phyloP scores from a whole-genome alignment of 1,140 invertebrate species.

The Macrotrachela quadricornifera region DNA sequence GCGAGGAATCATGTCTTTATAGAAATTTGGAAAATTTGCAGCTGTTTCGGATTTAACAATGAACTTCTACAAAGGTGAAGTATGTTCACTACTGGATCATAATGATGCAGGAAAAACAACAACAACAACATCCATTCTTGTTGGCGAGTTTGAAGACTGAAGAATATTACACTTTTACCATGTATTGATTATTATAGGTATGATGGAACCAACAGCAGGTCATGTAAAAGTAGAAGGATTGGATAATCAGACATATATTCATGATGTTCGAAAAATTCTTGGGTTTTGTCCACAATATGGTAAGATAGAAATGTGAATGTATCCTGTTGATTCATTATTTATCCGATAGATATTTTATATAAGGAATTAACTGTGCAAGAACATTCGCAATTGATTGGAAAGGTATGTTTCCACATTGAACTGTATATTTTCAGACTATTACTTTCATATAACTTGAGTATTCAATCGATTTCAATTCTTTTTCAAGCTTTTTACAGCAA shows the following conservation, averaged over 20 bases:
- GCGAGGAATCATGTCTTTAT: too few relatives aligned
- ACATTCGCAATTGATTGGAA: conserved; percentile 37
- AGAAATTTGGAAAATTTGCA: too few relatives aligned
- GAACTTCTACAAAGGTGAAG: conserved; percentile 5
- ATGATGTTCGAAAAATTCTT: conserved; percentile 34
- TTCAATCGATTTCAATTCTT: too few relatives aligned
- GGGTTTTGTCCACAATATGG: conserved; percentile 45
- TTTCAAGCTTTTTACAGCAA: too few relatives aligned
- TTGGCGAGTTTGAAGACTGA: too few relatives aligned
- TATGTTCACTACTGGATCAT: conserved; percentile 33
- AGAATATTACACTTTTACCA: too few relatives aligned
- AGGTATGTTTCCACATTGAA: too few relatives aligned
- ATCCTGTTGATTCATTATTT: too few relatives aligned
- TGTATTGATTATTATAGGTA: conserved; percentile 36
- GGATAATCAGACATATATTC: conserved; percentile 37
- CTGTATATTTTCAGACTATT: too few relatives aligned
- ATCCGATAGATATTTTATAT: conserved; percentile 46
- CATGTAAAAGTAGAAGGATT: conserved; percentile 37
- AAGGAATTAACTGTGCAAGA: conserved; percentile 36
- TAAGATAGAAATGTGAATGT: too few relatives aligned
- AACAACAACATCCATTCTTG: conserved; percentile 47
- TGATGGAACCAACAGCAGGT: conserved; percentile 34
- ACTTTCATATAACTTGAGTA: too few relatives aligned
- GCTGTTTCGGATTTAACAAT: neutral
- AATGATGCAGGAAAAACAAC: conserved; percentile 40